Conservation (phyloP, 2,113 vertebrate species). For the Hyperopisus bebe region DNA sequence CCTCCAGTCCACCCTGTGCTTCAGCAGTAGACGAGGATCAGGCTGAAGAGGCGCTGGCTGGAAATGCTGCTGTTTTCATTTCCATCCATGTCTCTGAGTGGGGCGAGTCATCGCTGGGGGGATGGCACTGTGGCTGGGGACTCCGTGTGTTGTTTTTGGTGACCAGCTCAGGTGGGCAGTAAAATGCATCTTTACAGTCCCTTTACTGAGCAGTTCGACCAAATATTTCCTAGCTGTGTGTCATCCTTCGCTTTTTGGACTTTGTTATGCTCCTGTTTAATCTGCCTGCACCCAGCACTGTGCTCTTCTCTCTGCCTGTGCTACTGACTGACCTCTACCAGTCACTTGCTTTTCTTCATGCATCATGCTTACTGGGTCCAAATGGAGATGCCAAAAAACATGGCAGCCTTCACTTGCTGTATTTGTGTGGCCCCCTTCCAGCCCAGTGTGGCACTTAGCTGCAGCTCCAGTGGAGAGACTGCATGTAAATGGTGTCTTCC, state of each 20-base stretch:
- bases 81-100: background rate
- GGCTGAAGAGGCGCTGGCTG: constrained; percentile 67
- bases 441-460: background rate
- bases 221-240: background rate
- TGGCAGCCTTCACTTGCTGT: background rate
- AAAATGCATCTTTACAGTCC: background rate
- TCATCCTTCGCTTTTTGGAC: background rate
- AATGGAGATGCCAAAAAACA: background rate
- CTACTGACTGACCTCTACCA: background rate
- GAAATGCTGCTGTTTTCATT: constrained; percentile 31
- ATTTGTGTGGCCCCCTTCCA: background rate
- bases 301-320: background rate
- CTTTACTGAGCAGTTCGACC: background rate
- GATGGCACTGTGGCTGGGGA: constrained; percentile 21
- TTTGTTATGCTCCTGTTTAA: background rate
- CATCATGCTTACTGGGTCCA: background rate
- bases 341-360: background rate
- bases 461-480: background rate
- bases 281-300: background rate
- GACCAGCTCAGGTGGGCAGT: too few relatives aligned
- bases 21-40: constrained; percentile 50
- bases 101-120: constrained; percentile 45
- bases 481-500: background rate
- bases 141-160: background rate
- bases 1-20: constrained; percentile 43